Percentiles rank a stretch among this genome's conserved stretches.
Conservation (phyloP, 64 coral and sea anemone genomes). For the Stylophora pistillata region DNA sequence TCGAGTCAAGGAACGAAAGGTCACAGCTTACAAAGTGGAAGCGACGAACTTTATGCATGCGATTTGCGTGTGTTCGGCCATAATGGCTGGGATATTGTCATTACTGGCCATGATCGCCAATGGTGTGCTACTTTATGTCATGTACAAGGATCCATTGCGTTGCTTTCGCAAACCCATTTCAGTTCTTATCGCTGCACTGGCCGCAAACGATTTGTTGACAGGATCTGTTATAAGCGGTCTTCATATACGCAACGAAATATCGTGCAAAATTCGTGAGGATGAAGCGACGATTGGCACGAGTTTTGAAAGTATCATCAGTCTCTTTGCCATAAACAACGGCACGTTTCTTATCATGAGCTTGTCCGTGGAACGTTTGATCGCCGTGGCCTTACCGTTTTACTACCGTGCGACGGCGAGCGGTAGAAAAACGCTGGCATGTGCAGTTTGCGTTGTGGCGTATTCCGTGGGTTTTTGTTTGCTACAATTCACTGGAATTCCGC, state of each 20-base stretch:
- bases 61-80: not conserved
- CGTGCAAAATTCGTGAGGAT: not conserved
- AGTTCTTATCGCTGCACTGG: conserved; percentile 39
- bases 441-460: not conserved
- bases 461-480: conserved; percentile 31
- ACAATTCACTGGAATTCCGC: conserved; percentile 13
- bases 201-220: conserved; percentile 32
- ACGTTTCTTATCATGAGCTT: not conserved
- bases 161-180: conserved; percentile 43
- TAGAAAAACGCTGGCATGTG: conserved; percentile 14
- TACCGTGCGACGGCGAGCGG: conserved; percentile 15
- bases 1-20: not conserved
- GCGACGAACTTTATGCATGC: not conserved
- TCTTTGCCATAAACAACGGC: conserved; percentile 18
- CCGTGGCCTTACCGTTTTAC: conserved; percentile 26
- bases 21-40: not conserved
- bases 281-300: not conserved
- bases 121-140: conserved; percentile 47
- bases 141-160: conserved; percentile 44
- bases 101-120: conserved; percentile 11
- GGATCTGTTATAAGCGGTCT: not conserved
- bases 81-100: conserved; percentile 21
- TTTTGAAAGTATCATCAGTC: conserved; percentile 7
- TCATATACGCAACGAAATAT: conserved; percentile 4
- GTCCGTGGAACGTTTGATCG: conserved; percentile 12